Percentiles rank a stretch among this genome's conserved stretches.
Evolutionary conservation across 2,113 vertebrate genomes (phyloP).

Genomic region (Edolisoma coerulescens): DNA sequence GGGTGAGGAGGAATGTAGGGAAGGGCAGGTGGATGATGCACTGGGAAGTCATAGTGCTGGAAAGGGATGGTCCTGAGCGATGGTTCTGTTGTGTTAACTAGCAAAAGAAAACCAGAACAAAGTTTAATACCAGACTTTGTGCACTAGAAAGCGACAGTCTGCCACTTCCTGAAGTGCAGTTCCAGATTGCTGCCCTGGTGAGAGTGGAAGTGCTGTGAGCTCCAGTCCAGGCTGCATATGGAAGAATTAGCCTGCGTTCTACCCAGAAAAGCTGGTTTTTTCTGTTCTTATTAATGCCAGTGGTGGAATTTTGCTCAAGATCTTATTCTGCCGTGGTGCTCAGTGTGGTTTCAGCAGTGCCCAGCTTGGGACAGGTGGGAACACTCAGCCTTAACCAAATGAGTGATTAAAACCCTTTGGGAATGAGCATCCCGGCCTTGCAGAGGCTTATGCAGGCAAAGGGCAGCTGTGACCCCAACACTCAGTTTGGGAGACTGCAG

Average conservation of each 20-base stretch:
- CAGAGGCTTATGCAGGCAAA: not conserved
- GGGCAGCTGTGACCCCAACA: fast-evolving
- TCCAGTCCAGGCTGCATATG: not conserved
- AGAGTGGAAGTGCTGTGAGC: not conserved
- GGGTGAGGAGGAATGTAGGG: not conserved
- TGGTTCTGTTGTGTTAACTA: not conserved
- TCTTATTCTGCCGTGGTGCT: fast-evolving
- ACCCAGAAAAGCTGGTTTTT: not conserved
- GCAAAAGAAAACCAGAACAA: not conserved
- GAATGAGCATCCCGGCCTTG: not conserved
- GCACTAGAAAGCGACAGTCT: not conserved
- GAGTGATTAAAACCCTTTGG: fast-evolving
- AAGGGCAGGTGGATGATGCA: not conserved
- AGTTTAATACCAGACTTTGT: not conserved
- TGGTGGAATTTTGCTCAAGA: not conserved
- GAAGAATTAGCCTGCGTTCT: not conserved
- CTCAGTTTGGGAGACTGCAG: not conserved
- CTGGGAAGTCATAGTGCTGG: not conserved
- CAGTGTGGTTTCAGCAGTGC: not conserved
- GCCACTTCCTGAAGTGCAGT: not conserved
- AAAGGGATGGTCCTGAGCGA: not conserved
- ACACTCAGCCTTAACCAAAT: not conserved
- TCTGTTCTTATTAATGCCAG: not conserved
- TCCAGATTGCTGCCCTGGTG: not conserved
- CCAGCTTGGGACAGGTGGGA: not conserved